phyloP scores from a whole-genome alignment of 2,113 vertebrate genomes.

The Tricholaema leucomelas region DNA sequence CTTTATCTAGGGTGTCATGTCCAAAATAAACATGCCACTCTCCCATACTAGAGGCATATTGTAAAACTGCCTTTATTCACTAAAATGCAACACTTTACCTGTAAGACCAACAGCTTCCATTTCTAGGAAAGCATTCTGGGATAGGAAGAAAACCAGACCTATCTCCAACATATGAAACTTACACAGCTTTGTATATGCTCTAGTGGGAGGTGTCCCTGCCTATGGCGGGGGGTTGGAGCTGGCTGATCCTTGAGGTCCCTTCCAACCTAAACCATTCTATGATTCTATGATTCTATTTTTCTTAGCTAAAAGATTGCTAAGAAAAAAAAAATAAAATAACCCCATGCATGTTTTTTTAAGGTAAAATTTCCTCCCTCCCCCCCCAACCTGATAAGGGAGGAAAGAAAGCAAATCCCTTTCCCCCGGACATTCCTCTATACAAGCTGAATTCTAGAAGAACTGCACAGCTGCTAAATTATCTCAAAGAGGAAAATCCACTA shows the following conservation, averaged over 20 bases:
- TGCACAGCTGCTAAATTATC: not conserved
- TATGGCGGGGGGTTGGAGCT: too few relatives aligned
- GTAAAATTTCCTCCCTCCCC: not conserved
- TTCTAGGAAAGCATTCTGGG: constrained; percentile 87
- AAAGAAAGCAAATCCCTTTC: not conserved
- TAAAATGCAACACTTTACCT: constrained; percentile 71
- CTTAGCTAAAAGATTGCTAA: constrained; percentile 69
- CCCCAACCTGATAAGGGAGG: not conserved
- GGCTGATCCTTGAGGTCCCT: too few relatives aligned
- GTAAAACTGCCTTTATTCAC: not conserved
- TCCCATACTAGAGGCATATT: not conserved
- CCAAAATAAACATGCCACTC: not conserved
- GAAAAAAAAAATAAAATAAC: constrained; percentile 68
- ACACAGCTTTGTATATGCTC: constrained; percentile 80
- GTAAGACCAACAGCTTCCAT: constrained; percentile 82
- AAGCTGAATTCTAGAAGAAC: not conserved
- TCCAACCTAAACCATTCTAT: too few relatives aligned
- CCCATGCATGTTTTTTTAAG: not conserved
- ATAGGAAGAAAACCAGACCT: constrained; percentile 84
- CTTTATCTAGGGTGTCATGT: not conserved
- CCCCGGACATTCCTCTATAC: not conserved
- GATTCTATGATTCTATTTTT: too few relatives aligned
- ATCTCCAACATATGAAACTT: constrained; percentile 86
- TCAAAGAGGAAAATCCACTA: not conserved
- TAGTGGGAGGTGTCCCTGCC: too few relatives aligned